Evolutionary conservation across 2,888 invertebrate species (phyloP).

Genomic region (Lepidochitona cinerea): DNA sequence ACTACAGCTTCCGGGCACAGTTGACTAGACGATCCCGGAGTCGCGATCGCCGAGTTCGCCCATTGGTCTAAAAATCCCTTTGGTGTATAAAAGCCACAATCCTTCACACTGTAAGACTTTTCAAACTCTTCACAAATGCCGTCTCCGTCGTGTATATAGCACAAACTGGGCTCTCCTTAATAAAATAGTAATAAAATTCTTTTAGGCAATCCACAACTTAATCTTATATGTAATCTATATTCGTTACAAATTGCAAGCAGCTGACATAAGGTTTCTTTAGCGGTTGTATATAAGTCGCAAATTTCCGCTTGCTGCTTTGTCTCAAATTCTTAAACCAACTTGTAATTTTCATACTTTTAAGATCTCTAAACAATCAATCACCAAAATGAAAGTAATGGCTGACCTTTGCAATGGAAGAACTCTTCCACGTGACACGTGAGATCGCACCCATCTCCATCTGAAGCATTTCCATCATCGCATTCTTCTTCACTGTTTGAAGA

Average conservation of each 20-base stretch:
- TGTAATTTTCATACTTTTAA: too few species aligned
- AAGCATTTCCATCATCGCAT: conserved; percentile 60
- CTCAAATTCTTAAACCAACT: too few species aligned
- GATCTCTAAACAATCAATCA: too few species aligned
- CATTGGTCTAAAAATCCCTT: conserved; percentile 58
- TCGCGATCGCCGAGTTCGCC: conserved; percentile 47
- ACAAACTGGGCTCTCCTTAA: conserved; percentile 56
- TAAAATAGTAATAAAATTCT: too few species aligned
- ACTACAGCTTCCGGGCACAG: conserved; percentile 46
- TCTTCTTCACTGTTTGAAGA: conserved; percentile 36
- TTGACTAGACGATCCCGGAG: conserved; percentile 40
- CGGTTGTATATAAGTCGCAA: too few species aligned
- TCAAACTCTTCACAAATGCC: conserved; percentile 60
- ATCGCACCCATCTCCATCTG: conserved; percentile 59
- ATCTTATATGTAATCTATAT: too few species aligned
- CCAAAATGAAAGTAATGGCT: not conserved
- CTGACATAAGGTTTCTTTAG: too few species aligned
- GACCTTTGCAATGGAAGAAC: conserved; percentile 56
- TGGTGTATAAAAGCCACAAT: conserved; percentile 60
- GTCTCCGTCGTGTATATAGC: conserved; percentile 54
- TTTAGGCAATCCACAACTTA: too few species aligned
- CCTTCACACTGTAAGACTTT: conserved; percentile 29
- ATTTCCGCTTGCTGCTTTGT: too few species aligned
- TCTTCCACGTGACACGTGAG: conserved; percentile 50
- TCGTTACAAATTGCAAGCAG: too few species aligned